Conservation (phyloP, 2,113 vertebrate genomes). For the Centropus unirufus region DNA sequence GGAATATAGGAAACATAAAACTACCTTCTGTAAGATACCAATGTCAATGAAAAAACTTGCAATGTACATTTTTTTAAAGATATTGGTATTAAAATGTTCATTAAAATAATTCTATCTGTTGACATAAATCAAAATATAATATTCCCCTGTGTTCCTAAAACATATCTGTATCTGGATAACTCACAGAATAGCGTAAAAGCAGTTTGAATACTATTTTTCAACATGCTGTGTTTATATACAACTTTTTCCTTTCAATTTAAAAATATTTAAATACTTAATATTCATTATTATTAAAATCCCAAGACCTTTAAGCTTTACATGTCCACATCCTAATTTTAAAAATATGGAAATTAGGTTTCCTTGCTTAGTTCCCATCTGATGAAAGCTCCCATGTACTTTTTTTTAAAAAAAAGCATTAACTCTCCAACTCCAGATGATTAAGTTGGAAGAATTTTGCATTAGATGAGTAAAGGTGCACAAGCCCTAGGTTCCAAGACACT, state of each 20-base stretch:
- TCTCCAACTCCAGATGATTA: neutral
- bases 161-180: neutral
- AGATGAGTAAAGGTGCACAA: neutral
- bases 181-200: neutral
- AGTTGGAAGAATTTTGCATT: neutral
- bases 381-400: neutral
- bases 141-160: neutral
- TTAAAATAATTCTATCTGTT: neutral
- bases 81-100: neutral
- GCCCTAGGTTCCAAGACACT: neutral
- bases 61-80: neutral
- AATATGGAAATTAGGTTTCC: rapidly evolving
- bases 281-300: neutral
- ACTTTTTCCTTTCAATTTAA: too few relatives aligned
- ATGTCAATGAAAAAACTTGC: neutral
- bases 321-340: neutral
- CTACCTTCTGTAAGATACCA: neutral
- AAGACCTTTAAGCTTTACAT: neutral
- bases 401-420: neutral
- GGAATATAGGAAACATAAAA: neutral
- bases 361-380: neutral
- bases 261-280: too few relatives aligned
- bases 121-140: neutral
- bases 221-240: neutral
- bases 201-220: neutral